phyloP scores from a whole-genome alignment of 2,113 vertebrate species.

The Monopterus albus region DNA sequence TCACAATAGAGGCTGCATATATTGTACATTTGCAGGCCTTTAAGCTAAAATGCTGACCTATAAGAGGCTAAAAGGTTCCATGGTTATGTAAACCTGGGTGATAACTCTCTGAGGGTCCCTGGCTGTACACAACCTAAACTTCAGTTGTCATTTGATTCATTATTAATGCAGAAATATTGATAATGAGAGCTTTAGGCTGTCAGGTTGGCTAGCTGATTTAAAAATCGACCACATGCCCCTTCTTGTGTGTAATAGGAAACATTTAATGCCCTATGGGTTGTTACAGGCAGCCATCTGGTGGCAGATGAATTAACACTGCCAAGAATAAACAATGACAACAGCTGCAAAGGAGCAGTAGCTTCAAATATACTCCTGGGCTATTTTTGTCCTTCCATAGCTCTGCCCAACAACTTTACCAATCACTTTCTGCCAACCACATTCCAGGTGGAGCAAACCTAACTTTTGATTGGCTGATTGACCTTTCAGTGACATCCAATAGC shows the following conservation, averaged over 20 bases:
- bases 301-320: conserved; percentile 13
- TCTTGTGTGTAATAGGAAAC: conserved; percentile 14
- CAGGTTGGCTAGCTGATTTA: neutral
- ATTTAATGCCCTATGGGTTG: neutral
- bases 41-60: neutral
- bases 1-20: no score
- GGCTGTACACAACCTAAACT: neutral
- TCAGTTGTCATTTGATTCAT: neutral
- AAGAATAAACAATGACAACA: conserved; percentile 18
- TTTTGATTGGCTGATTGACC: conserved; percentile 65
- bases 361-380: conserved; percentile 26
- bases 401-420: conserved; percentile 55
- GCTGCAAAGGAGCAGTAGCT: conserved; percentile 16
- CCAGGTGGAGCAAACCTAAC: conserved; percentile 32
- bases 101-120: neutral
- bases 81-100: neutral
- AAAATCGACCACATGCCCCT: neutral
- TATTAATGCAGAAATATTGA: neutral
- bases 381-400: conserved; percentile 50
- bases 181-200: neutral
- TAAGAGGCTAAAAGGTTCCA: neutral
- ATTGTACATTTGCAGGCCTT: neutral
- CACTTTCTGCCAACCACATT: conserved; percentile 46
- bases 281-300: no score
- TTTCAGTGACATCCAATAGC: conserved; percentile 59